Conservation (phyloP, 2,113 vertebrate species). For the Natator depressus region DNA sequence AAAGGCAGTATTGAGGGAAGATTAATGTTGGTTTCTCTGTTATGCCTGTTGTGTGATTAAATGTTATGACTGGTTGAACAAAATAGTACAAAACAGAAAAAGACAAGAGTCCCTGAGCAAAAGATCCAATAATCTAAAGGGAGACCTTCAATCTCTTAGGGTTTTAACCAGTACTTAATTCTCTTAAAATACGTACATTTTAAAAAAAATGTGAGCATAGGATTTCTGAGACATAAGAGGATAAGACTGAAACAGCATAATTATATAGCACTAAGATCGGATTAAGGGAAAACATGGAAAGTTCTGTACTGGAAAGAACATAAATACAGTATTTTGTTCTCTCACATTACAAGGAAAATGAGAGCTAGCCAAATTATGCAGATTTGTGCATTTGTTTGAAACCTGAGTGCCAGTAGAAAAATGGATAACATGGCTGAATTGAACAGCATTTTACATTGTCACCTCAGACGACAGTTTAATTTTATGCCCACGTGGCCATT, state of each 20-base stretch:
- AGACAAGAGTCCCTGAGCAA: not conserved
- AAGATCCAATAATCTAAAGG: not conserved
- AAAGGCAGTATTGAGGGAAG: not conserved
- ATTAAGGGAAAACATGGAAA: not conserved
- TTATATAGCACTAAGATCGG: not conserved
- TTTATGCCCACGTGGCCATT: constrained; percentile 60
- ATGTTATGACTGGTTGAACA: not conserved
- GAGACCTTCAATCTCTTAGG: not conserved
- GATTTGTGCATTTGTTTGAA: not conserved
- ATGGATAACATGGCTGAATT: not conserved
- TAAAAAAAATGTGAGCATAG: not conserved
- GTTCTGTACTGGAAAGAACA: not conserved
- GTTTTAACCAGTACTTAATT: not conserved
- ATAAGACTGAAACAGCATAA: not conserved
- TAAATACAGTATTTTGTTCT: not conserved
- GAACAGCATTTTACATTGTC: not conserved
- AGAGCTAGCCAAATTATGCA: not conserved
- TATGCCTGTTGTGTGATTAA: not conserved
- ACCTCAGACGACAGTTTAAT: constrained; percentile 36
- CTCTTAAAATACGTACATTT: not conserved
- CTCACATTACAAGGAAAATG: not conserved
- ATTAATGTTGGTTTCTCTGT: not conserved
- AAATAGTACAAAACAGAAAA: not conserved
- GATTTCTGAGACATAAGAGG: not conserved
- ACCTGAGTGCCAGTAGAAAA: not conserved